Base-by-base conservation (phyloP, 2,888 invertebrate species). In the Strigamia maritima region DNA sequence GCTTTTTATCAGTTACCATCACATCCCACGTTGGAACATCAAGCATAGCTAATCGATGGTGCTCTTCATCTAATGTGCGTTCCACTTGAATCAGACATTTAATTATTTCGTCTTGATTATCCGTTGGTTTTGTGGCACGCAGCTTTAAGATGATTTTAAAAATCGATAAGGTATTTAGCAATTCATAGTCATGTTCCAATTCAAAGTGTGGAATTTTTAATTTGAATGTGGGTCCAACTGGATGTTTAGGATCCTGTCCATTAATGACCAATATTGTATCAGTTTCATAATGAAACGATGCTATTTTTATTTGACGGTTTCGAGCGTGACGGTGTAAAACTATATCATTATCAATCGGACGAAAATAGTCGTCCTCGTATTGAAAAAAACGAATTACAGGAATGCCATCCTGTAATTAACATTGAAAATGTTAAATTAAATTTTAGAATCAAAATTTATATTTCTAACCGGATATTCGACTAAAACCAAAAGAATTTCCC, bases 391-490 rank as follows among this genome's bases (percentile, higher is more conserved):
- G 26, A 0, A 74, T 74, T 74, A 2, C n/a, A 26, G 35, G 35
- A 16, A 7, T 35, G 2, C 10, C n/a, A 19, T 26, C n/a, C 28
- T 31, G 6, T 14, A 16, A 26, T 16, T n/a, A 74, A 74, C 1
- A n/a, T 26, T 74, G 10, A 74, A 74, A 26, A 19, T 74, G 1
- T 28, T 0, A 10, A n/a, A 74, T 24, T 74, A n/a, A 74, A 14
- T 26, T 31, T 60, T 0, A 60, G 8, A 74, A 26, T 74, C 7
- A 31, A 31, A 31, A n/a, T 31, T 8, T 7, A 60, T 22, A 22
- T 60, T 60, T 19, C 24, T 60, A 8, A 74, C 74, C 74, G 74
- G 74, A 24, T 74, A 31, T 22, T 76, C 76, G 19, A 76, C 16
- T 76, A 76, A n/a, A 7, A 76, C 38, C n/a, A 76, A 22, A 16